phyloP scores from a whole-genome alignment of 2,113 vertebrate genomes.

The Fulmarus glacialis region DNA sequence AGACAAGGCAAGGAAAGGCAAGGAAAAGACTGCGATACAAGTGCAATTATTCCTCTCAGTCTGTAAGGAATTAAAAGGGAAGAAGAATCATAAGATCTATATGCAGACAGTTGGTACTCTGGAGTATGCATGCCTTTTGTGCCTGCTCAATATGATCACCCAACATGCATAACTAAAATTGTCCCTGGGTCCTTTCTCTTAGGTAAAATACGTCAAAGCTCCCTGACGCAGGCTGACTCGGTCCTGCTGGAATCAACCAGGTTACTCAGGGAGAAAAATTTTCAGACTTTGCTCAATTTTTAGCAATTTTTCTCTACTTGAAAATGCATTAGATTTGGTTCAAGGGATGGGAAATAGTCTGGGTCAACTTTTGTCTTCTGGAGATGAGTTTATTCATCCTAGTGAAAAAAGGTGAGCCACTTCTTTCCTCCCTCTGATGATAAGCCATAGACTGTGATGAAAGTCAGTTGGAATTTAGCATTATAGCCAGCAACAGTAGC shows the following conservation, averaged over 20 bases:
- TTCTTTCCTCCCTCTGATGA: not conserved
- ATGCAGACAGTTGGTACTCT: not conserved
- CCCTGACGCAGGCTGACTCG: rapidly evolving
- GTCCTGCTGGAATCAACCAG: not conserved
- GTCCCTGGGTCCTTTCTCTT: not conserved
- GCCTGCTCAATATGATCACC: not conserved
- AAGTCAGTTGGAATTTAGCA: not conserved
- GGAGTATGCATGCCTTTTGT: not conserved
- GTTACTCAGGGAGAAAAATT: not conserved
- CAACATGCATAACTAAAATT: not conserved
- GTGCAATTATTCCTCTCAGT: not conserved
- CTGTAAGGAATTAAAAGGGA: not conserved
- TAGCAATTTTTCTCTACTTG: not conserved
- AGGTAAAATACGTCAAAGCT: not conserved
- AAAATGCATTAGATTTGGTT: constrained; percentile 8
- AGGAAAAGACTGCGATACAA: not conserved
- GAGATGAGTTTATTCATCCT: not conserved
- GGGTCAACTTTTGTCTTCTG: not conserved
- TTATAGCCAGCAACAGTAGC: not conserved
- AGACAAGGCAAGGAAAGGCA: not conserved
- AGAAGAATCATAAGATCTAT: not conserved
- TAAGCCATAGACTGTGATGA: not conserved
- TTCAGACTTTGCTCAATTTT: not conserved
- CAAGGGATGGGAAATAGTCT: not conserved
- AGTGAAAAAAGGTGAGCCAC: not conserved